Percentiles rank a stretch among this genome's conserved stretches.
These are phyloP conservation scores for Himantopus leucocephalus DNA, from an alignment of 2,113 vertebrate species.

Conservation along the genomic window DNA sequence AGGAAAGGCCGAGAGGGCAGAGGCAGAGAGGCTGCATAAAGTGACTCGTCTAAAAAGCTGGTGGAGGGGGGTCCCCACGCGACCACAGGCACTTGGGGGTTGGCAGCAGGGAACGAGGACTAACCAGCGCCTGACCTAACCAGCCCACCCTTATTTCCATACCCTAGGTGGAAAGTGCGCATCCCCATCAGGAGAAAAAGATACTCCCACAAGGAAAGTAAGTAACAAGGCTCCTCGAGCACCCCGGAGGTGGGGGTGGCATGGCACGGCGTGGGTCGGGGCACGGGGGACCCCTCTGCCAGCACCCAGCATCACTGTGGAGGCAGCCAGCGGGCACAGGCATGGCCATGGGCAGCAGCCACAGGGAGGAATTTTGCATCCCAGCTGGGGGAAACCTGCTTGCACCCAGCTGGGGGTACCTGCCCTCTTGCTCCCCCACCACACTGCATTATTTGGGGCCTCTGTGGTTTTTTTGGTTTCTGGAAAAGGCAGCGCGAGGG, in stretches of 20 bases:
- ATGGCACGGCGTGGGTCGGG: background rate
- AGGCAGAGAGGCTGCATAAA: background rate
- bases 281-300: fast-evolving
- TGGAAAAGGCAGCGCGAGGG: fast-evolving
- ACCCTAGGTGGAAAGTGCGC: background rate
- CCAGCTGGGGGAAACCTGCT: fast-evolving
- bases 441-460: background rate
- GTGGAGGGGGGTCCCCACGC: fast-evolving
- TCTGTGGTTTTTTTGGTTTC: background rate
- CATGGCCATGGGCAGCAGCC: fast-evolving
- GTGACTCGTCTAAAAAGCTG: background rate
- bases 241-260: fast-evolving
- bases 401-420: background rate
- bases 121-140: background rate
- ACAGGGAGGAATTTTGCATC: background rate
- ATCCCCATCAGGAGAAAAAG: background rate
- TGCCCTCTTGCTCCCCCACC: background rate
- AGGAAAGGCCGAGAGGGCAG: background rate
- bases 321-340: background rate
- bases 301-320: fast-evolving
- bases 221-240: background rate
- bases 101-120: fast-evolving
- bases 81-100: fast-evolving
- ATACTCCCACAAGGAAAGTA: slow-evolving; percentile 33
- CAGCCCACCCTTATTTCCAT: background rate